phyloP scores from a whole-genome alignment of 2,113 vertebrate species.

The Spea multiplicata region DNA sequence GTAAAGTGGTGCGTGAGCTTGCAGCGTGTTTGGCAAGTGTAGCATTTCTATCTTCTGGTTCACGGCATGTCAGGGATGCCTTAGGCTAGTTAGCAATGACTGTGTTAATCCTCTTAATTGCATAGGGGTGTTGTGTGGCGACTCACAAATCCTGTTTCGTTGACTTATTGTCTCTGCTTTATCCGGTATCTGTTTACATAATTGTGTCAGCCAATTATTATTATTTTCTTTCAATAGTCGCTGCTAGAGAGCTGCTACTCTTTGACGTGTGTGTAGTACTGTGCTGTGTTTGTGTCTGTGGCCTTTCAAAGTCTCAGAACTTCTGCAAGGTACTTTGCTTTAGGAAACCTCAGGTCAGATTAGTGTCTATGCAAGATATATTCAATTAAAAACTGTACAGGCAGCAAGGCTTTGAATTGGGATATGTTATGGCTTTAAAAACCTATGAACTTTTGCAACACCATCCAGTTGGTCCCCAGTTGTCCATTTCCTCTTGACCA shows the following conservation, averaged over 20 bases:
- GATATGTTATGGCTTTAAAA: too few relatives aligned
- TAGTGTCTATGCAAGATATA: too few relatives aligned
- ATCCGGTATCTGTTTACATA: slow-evolving; percentile 16
- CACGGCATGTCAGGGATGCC: background rate
- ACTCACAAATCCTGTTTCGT: slow-evolving; percentile 6
- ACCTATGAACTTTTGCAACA: too few relatives aligned
- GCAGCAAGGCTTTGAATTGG: too few relatives aligned
- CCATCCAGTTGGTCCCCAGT: too few relatives aligned
- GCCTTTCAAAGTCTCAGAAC: too few relatives aligned
- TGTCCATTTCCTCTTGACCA: too few relatives aligned
- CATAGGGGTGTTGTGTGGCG: background rate
- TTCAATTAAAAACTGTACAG: too few relatives aligned
- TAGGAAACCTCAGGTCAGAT: too few relatives aligned
- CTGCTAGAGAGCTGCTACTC: background rate
- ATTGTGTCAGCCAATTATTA: background rate
- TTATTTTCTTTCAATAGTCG: background rate
- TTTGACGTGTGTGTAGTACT: background rate
- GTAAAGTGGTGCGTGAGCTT: background rate
- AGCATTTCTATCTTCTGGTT: background rate
- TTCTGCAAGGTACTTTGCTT: too few relatives aligned
- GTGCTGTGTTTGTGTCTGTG: background rate
- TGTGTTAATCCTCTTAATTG: background rate
- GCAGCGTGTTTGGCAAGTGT: background rate
- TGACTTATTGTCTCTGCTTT: background rate
- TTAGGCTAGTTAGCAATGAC: background rate